Percentiles rank a stretch among this genome's conserved stretches.
phyloP scores from a whole-genome alignment of 1,140 invertebrate species.

The Meloidogyne chitwoodi region DNA sequence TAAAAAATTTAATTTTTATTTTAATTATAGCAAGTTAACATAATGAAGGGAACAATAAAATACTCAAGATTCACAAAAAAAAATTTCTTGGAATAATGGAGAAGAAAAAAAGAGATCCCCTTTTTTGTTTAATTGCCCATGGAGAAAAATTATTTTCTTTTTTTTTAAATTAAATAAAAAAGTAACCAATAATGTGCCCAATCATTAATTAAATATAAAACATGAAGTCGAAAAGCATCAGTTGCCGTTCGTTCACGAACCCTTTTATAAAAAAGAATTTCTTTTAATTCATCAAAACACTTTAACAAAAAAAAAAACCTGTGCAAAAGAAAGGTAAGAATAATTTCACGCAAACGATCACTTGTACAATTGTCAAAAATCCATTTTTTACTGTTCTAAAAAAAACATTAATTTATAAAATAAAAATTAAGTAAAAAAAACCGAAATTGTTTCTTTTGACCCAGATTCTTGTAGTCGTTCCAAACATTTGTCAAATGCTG shows the following conservation, averaged over 20 bases:
- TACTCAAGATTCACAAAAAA: no score
- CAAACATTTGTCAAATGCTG: slow-evolving; percentile 32
- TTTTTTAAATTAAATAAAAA: no score
- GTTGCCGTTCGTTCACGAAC: slow-evolving; percentile 28
- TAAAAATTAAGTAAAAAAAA: slow-evolving; percentile 22
- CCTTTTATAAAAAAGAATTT: no score
- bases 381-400: slow-evolving; percentile 52
- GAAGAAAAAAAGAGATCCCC: no score
- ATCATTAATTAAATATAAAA: slow-evolving; percentile 53
- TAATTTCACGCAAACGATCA: slow-evolving; percentile 49
- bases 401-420: no score
- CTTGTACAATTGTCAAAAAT: slow-evolving; percentile 53
- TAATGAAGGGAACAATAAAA: no score
- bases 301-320: slow-evolving; percentile 32
- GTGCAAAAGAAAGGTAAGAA: slow-evolving; percentile 45
- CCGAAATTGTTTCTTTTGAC: slow-evolving; percentile 49
- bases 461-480: slow-evolving; percentile 41
- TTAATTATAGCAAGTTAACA: no score
- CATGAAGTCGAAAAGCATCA: slow-evolving; percentile 47
- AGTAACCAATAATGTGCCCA: slow-evolving; percentile 54
- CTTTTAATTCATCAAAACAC: no score
- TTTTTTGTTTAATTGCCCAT: no score
- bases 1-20: no score
- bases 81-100: no score
- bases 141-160: no score